These are phyloP conservation scores for Acropora yongei DNA, from an alignment of 64 coral and sea anemone genomes.

Conservation along the genomic window DNA sequence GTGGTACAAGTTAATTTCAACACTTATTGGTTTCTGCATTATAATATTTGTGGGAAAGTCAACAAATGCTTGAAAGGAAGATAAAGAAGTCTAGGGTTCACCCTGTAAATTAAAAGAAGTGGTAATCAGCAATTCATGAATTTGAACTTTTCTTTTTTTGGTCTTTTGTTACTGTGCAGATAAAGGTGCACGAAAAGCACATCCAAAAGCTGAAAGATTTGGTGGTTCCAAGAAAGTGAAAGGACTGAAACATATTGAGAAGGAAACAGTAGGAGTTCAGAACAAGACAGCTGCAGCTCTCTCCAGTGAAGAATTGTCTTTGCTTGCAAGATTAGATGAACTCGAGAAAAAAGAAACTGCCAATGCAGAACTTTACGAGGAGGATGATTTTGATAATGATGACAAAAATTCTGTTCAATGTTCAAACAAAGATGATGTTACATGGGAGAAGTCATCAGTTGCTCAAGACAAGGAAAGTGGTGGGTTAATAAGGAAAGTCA, in stretches of 20 bases:
- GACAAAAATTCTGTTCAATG: not conserved
- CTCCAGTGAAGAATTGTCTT: slow-evolving; percentile 16
- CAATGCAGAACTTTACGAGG: slow-evolving; percentile 50
- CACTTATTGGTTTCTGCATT: no score
- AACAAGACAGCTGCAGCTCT: not conserved
- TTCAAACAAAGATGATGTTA: not conserved
- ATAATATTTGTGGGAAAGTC: no score
- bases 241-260: slow-evolving; percentile 29
- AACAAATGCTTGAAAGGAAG: no score
- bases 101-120: no score
- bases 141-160: not conserved
- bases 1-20: no score
- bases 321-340: slow-evolving; percentile 63
- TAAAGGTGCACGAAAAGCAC: slow-evolving; percentile 44
- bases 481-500: not conserved
- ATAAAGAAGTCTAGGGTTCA: no score
- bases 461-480: not conserved
- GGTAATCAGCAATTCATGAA: no score
- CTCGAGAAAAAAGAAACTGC: slow-evolving; percentile 34
- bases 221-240: slow-evolving; percentile 15
- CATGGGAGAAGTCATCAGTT: not conserved
- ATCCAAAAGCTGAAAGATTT: slow-evolving; percentile 50
- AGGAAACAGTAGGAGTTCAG: not conserved
- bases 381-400: not conserved
- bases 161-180: slow-evolving; percentile 5